Base-by-base conservation (phyloP, 1,140 invertebrate species). In the Drosophila sturtevanti region DNA sequence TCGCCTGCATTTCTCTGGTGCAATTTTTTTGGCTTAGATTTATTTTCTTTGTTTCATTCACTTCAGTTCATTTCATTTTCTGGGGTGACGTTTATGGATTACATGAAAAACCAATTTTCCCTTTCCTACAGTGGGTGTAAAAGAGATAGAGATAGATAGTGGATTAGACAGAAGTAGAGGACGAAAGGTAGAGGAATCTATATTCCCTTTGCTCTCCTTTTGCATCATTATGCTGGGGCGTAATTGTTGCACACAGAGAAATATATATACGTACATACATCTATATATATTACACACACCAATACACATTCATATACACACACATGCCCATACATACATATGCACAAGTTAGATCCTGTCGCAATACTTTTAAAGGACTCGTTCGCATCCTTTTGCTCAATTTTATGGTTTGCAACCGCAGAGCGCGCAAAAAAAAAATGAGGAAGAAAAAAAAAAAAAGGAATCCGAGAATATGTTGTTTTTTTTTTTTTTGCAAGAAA, bases 51-150 rank as follows among this genome's bases (percentile, higher is more conserved):
- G n/a, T 41, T 14, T 41, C 38, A 27, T 68, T 63, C 48, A 24
- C 54, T 54, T 16, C 31, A 16, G 14, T 56, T 34, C 31, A 21
- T 70, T 64, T 22, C 27, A 38, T 55, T 55, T 70, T 37, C 67
- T 68, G 74, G 89, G 77, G 71, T 90, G 82, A 89, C 89, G 89
- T 90, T 90, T 90, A 90, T 90, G 75, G 89, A 90, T 90, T 90
- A 90, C 89, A 90, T 51, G 84, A 85, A 84, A 85, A 79, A 70
- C 77, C 80, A 81, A 81, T 87, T 81, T 58, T 48, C 12, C n/a
- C 3, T 24, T 12, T 59, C 9, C 56, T 37, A 18, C 7, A 12
- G 1, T 63, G 2, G 51, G 51, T 60, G 54, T 58, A 18, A 54
- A 35, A 18, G 64, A 48, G 48, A 56, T 55, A 16, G 24, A 37